Conservation (phyloP, 2,888 invertebrate genomes). For the Plebejus melissa region DNA sequence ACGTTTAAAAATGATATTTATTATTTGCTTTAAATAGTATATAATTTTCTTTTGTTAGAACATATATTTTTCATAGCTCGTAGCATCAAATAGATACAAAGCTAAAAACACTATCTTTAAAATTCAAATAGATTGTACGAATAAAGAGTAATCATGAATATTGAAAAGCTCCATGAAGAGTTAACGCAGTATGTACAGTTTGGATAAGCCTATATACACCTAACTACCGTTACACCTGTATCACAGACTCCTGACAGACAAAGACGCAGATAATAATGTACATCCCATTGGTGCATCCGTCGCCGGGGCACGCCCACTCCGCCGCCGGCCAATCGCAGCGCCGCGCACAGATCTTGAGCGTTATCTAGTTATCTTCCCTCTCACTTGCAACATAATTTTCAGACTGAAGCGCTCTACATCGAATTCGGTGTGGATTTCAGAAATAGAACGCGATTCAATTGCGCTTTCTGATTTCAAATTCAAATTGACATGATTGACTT, state of each 20-base stretch:
- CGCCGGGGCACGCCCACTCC: conserved; percentile 67
- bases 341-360: conserved; percentile 77
- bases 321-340: conserved; percentile 60
- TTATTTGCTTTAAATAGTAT: too few relatives aligned
- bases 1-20: too few relatives aligned
- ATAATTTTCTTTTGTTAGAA: not conserved
- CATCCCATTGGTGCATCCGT: conserved; percentile 81
- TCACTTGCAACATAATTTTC: conserved; percentile 65
- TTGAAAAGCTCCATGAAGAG: not conserved
- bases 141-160: not conserved
- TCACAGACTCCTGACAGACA: conserved; percentile 76
- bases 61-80: not conserved
- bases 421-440: conserved; percentile 21
- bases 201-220: conserved; percentile 5
- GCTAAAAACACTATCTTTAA: not conserved
- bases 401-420: conserved; percentile 43
- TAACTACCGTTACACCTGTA: conserved; percentile 38
- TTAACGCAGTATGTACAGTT: conserved; percentile 7
- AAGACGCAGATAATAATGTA: conserved; percentile 76
- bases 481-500: not conserved
- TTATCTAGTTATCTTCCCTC: conserved; percentile 78
- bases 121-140: not conserved
- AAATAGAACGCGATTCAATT: conserved; percentile 2
- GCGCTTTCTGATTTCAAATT: not conserved
- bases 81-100: not conserved